Evolutionary conservation across 2,113 vertebrate genomes (phyloP), one percentile per base, ranked within the genome.

Genomic region (Bujurquina vittata): DNA sequence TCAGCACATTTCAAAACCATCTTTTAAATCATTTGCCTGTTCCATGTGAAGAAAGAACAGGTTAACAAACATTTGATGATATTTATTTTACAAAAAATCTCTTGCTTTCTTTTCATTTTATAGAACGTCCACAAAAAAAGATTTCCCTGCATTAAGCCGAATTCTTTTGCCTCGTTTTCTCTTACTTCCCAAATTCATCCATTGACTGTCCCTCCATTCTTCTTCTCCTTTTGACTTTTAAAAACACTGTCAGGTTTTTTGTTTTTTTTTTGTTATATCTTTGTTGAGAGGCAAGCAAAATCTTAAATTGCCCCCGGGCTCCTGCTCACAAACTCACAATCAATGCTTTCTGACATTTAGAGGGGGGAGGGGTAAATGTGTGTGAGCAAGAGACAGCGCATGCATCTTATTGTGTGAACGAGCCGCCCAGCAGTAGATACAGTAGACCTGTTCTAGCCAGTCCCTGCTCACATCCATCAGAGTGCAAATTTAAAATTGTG

Each of bases 291-390:
- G 69, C 86, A 89, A 91, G 89, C 31, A 63, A 81, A 92, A 92
- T 57, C 57, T 86, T 88, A 91, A 88, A 82, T 54, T 46, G 87
- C 91, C 87, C 9, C 12, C n/a, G 6, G 93, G 88, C 81, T 88
- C 72, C 75, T 84, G 62, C 80, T 93, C 87, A 88, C 85, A 73
- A 57, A 89, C 78, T 75, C 63, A 79, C 31, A 87, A 88, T 92
- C 92, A 81, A 94, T 92, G 91, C 72, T 67, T 87, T 87, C 81
- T 94, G 93, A 93, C 93, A 94, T 92, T 94, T 85, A 40, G 63
- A 31, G 55, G 15, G 15, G 54, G 26, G 14, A 10, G 52, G 22
- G n/a, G 29, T 63, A 2, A 15, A 54, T 1, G 20, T 57, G 77
- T 5, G 26, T n/a, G 43, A 52, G 17, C 62, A 17, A 57, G 43